Evolutionary conservation across 2,888 invertebrate genomes (phyloP).

Genomic region (Entomobrya proxima): DNA sequence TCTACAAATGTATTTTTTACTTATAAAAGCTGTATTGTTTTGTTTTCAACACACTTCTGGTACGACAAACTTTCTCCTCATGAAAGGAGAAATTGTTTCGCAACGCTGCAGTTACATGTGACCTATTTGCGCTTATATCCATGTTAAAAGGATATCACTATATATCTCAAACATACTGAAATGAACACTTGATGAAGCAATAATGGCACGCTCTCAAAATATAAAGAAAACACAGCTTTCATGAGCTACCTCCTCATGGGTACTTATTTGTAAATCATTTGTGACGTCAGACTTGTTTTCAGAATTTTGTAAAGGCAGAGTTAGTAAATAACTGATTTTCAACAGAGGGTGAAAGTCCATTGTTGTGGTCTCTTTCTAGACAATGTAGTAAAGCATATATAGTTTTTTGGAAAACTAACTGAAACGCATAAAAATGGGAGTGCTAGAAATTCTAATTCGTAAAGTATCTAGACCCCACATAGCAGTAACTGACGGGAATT

Average conservation of each 20-base stretch:
- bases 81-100: too few species aligned
- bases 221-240: too few species aligned
- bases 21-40: too few species aligned
- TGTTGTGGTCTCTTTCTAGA: too few species aligned
- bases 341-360: not conserved
- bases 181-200: not conserved
- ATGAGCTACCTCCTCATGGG: too few species aligned
- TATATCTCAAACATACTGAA: too few species aligned
- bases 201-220: not conserved
- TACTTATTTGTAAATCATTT: constrained; percentile 15
- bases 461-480: not conserved
- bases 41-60: too few species aligned
- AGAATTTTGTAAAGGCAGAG: not conserved
- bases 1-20: too few species aligned
- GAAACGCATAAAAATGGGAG: not conserved
- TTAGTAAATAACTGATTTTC: not conserved
- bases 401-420: too few species aligned
- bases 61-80: too few species aligned
- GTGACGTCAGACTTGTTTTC: not conserved
- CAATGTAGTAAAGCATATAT: not conserved
- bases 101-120: too few species aligned
- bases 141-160: not conserved
- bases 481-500: not conserved
- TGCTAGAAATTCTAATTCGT: not conserved
- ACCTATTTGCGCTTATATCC: too few species aligned